phyloP scores from a whole-genome alignment of 2,888 invertebrate species.

The Hirtodrosophila duncani region DNA sequence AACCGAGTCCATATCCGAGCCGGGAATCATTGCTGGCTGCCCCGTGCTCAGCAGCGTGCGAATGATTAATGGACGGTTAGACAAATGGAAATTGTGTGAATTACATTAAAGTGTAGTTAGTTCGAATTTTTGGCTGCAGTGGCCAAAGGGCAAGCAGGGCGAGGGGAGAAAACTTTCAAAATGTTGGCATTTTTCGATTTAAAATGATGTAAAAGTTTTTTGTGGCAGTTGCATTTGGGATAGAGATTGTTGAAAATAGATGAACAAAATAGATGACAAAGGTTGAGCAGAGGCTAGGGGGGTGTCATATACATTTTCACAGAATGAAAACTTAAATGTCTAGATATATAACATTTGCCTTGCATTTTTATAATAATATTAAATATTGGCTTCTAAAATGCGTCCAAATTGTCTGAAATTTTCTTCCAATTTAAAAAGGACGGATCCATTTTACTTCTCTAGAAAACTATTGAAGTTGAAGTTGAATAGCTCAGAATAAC shows the following conservation, averaged over 20 bases:
- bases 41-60: constrained; percentile 64
- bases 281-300: too few species aligned
- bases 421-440: too few species aligned
- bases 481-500: neutral
- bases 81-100: constrained; percentile 78
- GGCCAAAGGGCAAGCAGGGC: constrained; percentile 4
- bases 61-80: constrained; percentile 77
- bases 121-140: constrained; percentile 31
- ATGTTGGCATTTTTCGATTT: constrained; percentile 21
- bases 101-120: constrained; percentile 76
- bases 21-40: constrained; percentile 7
- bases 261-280: constrained; percentile 2
- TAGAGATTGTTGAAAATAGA: constrained; percentile 3
- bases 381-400: too few species aligned
- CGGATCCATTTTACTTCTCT: neutral
- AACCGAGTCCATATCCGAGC: neutral
- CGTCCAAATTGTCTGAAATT: too few species aligned
- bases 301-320: too few species aligned
- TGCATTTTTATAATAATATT: too few species aligned
- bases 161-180: constrained; percentile 30
- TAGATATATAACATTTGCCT: too few species aligned
- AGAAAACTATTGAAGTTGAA: neutral
- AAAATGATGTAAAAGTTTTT: constrained; percentile 36
- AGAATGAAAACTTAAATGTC: too few species aligned
- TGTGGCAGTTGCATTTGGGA: constrained; percentile 2